Conservation (phyloP, 2,797 vertebrate genomes). For the Petrocephalus schoutedeni region DNA sequence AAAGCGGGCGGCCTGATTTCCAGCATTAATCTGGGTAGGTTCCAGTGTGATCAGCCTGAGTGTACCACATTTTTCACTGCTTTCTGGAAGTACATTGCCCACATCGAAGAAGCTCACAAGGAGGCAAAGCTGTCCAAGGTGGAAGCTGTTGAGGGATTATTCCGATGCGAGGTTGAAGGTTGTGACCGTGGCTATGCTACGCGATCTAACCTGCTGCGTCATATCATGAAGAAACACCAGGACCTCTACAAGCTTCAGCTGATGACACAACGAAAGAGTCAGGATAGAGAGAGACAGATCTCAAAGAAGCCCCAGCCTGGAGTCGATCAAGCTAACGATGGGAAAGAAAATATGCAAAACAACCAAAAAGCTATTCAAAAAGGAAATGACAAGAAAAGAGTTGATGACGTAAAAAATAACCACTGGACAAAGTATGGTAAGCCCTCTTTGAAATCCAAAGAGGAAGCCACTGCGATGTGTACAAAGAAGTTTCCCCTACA, state of each 20-base stretch:
- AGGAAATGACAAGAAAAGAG: slow-evolving; percentile 55
- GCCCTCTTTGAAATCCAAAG: slow-evolving; percentile 82
- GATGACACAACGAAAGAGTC: slow-evolving; percentile 71
- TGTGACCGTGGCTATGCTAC: slow-evolving; percentile 92
- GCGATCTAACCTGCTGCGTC: slow-evolving; percentile 86
- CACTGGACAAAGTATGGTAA: slow-evolving; percentile 75
- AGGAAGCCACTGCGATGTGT: slow-evolving; percentile 81
- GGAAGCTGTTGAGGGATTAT: slow-evolving; percentile 69
- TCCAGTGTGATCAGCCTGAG: slow-evolving; percentile 80
- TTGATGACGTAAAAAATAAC: slow-evolving; percentile 48
- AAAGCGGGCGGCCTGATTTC: slow-evolving; percentile 73
- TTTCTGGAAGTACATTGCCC: slow-evolving; percentile 76
- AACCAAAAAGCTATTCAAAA: slow-evolving; percentile 66
- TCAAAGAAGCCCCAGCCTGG: slow-evolving; percentile 61
- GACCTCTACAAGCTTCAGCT: slow-evolving; percentile 82
- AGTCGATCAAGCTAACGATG: slow-evolving; percentile 59
- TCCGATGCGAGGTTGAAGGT: slow-evolving; percentile 84
- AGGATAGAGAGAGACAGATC: slow-evolving; percentile 68
- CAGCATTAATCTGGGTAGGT: slow-evolving; percentile 66
- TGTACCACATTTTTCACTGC: slow-evolving; percentile 76
- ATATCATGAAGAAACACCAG: slow-evolving; percentile 90
- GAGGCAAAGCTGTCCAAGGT: slow-evolving; percentile 56
- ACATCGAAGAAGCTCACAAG: slow-evolving; percentile 78
- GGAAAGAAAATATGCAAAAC: slow-evolving; percentile 72
- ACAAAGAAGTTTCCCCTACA: slow-evolving; percentile 77